Conservation (phyloP, 2,888 invertebrate species). For the Actias luna region DNA sequence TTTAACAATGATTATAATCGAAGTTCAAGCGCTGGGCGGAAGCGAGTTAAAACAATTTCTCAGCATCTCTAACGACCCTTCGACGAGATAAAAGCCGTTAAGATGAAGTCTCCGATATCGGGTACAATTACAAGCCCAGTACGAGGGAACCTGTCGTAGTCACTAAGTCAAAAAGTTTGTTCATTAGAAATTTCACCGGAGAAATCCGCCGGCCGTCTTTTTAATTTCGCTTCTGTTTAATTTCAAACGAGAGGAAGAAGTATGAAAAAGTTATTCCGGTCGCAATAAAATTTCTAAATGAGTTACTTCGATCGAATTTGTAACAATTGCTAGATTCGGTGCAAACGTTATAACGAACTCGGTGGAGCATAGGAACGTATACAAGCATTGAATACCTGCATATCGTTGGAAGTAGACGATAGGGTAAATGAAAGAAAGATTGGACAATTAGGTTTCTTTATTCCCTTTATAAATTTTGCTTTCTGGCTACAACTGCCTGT, state of each 20-base stretch:
- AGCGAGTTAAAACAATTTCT: background rate
- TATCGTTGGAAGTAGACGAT: no score
- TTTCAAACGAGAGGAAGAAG: slow-evolving; percentile 25
- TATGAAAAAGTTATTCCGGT: slow-evolving; percentile 13
- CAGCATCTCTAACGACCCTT: background rate
- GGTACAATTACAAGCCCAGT: slow-evolving; percentile 16
- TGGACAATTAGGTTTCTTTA: no score
- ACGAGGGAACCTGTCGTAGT: slow-evolving; percentile 24
- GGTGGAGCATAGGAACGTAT: background rate
- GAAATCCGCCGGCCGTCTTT: slow-evolving; percentile 29
- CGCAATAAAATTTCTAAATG: slow-evolving; percentile 7
- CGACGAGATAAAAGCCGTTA: slow-evolving; percentile 5
- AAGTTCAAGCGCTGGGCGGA: no score
- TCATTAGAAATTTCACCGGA: slow-evolving; percentile 29
- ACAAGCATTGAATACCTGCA: no score
- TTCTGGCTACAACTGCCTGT: no score
- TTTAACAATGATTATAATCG: no score
- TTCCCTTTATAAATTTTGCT: no score
- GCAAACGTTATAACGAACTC: background rate
- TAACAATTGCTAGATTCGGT: background rate
- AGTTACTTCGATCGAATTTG: background rate
- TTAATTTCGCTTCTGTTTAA: slow-evolving; percentile 49
- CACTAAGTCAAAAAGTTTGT: slow-evolving; percentile 29
- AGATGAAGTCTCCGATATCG: slow-evolving; percentile 11
- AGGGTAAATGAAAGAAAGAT: no score